Percentiles rank a stretch among this genome's conserved stretches.
These are phyloP conservation scores for Rhagonycha lutea DNA, from an alignment of 2,888 invertebrate genomes.

Conservation along the genomic window DNA sequence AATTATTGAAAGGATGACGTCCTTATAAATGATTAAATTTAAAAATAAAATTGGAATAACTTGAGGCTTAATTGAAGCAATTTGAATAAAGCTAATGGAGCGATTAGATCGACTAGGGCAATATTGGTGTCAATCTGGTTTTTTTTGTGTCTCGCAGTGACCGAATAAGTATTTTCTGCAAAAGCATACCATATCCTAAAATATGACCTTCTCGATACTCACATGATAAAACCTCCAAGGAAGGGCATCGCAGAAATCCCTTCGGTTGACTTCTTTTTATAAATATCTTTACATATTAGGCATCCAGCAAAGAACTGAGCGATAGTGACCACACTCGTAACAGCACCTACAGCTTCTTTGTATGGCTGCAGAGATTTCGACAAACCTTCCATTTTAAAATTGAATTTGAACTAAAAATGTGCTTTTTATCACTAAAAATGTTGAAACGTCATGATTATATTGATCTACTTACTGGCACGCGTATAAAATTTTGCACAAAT, in stretches of 20 bases:
- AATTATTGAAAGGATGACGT: neutral
- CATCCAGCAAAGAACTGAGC: constrained; percentile 82
- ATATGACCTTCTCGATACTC: constrained; percentile 55
- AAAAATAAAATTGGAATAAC: neutral
- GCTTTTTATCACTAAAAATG: neutral
- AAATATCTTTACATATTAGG: constrained; percentile 75
- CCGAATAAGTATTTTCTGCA: too few relatives aligned
- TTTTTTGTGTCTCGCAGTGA: neutral
- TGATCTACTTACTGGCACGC: neutral
- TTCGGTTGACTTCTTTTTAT: constrained; percentile 68
- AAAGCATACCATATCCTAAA: too few relatives aligned
- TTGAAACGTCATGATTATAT: neutral
- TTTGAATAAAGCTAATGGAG: neutral
- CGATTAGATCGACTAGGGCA: too few relatives aligned
- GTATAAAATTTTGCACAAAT: neutral
- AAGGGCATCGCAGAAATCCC: constrained; percentile 73
- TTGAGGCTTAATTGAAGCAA: neutral
- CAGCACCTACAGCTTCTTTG: constrained; percentile 67
- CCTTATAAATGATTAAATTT: neutral
- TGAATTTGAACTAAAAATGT: neutral
- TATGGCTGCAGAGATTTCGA: constrained; percentile 64
- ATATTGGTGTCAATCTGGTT: too few relatives aligned
- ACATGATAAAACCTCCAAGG: constrained; percentile 78
- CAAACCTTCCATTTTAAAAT: constrained; percentile 57
- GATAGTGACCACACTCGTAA: constrained; percentile 77